phyloP scores from a whole-genome alignment of 2,797 vertebrate genomes.

The Luscinia megarhynchos region DNA sequence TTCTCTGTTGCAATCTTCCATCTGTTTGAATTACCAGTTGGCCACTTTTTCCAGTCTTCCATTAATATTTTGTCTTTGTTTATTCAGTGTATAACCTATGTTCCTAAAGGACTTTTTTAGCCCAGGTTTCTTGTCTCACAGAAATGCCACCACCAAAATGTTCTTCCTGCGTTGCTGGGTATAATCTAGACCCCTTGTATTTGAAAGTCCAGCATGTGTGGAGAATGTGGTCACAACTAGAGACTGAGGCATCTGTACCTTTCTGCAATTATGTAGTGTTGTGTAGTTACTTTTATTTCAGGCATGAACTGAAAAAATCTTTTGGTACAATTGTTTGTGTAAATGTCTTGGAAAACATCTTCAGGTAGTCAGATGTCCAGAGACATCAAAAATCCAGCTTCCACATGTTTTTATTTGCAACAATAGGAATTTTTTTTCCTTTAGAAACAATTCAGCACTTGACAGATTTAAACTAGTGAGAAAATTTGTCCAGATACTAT shows the following conservation, averaged over 20 bases:
- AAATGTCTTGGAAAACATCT: not conserved
- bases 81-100: not conserved
- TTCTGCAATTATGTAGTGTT: not conserved
- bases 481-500: not conserved
- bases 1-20: not conserved
- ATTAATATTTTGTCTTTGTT: not conserved
- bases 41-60: not conserved
- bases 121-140: not conserved
- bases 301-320: not conserved
- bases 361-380: not conserved
- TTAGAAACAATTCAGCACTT: not conserved
- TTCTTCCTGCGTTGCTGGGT: not conserved
- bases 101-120: not conserved
- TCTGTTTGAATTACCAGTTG: not conserved
- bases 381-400: not conserved
- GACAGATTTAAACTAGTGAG: not conserved
- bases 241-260: not conserved
- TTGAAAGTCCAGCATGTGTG: not conserved
- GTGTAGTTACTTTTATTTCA: not conserved
- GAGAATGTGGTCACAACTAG: not conserved
- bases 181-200: not conserved
- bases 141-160: not conserved
- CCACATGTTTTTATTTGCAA: not conserved
- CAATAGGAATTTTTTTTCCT: not conserved
- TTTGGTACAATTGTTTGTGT: not conserved